These are phyloP conservation scores for Drosophila pallidifrons DNA, from an alignment of 1,140 invertebrate genomes.

Conservation along the genomic window DNA sequence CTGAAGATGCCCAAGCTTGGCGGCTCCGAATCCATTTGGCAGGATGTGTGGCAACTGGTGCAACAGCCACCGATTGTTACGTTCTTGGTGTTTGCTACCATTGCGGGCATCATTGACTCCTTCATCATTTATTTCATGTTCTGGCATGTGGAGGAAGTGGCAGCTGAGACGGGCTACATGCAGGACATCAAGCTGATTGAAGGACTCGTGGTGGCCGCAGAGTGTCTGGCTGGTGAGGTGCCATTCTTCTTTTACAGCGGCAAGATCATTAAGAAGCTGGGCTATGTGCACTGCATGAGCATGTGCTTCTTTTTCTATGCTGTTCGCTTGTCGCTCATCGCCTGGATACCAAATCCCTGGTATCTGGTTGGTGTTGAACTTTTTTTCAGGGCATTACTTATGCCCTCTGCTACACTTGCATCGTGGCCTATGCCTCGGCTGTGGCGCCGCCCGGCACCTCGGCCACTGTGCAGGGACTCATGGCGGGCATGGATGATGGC, in stretches of 20 bases:
- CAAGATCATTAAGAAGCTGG: slow-evolving; percentile 89
- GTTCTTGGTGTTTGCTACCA: slow-evolving; percentile 89
- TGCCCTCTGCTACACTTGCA: slow-evolving; percentile 91
- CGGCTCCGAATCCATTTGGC: slow-evolving; percentile 88
- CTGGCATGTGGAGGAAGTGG: slow-evolving; percentile 92
- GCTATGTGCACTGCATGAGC: slow-evolving; percentile 90
- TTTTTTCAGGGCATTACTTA: slow-evolving; percentile 92
- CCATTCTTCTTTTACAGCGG: slow-evolving; percentile 90
- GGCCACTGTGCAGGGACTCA: slow-evolving; percentile 92
- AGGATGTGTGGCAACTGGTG: slow-evolving; percentile 87
- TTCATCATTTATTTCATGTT: slow-evolving; percentile 93
- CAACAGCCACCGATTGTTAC: slow-evolving; percentile 87
- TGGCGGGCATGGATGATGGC: slow-evolving; percentile 93
- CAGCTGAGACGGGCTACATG: slow-evolving; percentile 86
- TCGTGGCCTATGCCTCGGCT: slow-evolving; percentile 91
- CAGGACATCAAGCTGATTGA: slow-evolving; percentile 91
- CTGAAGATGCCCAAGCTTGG: slow-evolving; percentile 88
- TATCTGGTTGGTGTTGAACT: slow-evolving; percentile 90
- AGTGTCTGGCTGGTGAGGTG: slow-evolving; percentile 91
- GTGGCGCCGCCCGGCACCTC: slow-evolving; percentile 91
- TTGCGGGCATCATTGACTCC: slow-evolving; percentile 90
- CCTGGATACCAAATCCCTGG: slow-evolving; percentile 90
- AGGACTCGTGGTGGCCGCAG: slow-evolving; percentile 90
- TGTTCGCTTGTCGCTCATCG: slow-evolving; percentile 88
- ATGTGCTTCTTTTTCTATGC: slow-evolving; percentile 90